Evolutionary conservation across 92 coral and sea anemone genomes (phyloP).

Genomic region (Porites divaricata): DNA sequence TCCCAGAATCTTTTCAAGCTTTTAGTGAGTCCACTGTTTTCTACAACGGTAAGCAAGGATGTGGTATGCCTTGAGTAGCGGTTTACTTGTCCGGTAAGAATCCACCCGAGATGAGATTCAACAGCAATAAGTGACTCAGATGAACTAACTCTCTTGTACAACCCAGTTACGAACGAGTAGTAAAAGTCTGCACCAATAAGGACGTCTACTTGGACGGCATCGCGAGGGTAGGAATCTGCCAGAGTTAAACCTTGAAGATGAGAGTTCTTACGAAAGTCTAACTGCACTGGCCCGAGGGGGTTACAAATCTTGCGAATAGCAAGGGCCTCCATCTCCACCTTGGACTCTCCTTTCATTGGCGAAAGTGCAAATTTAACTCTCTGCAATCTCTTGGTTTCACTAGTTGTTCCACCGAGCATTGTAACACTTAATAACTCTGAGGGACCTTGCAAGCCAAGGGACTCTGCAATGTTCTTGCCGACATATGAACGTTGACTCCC

Average conservation of each 20-base stretch:
- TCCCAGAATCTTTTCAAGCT: conserved; percentile 65
- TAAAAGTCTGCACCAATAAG: conserved; percentile 58
- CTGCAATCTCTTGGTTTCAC: conserved; percentile 15
- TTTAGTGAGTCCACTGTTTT: conserved; percentile 25
- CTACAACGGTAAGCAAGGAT: conserved; percentile 46
- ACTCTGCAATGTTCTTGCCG: not conserved
- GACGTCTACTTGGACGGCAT: conserved; percentile 50
- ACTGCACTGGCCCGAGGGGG: conserved; percentile 36
- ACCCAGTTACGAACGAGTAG: conserved; percentile 46
- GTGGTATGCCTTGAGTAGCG: conserved; percentile 37
- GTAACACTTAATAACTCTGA: conserved; percentile 4
- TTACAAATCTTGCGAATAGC: conserved; percentile 33
- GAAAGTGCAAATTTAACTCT: not conserved
- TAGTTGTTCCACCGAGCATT: conserved; percentile 9
- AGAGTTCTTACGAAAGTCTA: conserved; percentile 31
- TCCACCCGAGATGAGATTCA: conserved; percentile 48
- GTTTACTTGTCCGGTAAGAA: conserved; percentile 49
- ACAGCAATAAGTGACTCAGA: conserved; percentile 34
- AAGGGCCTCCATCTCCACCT: conserved; percentile 43
- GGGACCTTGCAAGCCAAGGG: not conserved
- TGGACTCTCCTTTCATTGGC: not conserved
- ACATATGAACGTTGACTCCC: conserved; percentile 18
- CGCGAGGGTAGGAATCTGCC: conserved; percentile 55
- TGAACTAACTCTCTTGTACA: conserved; percentile 26
- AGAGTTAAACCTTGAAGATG: conserved; percentile 40